These are phyloP conservation scores for Ooceraea biroi DNA, from an alignment of 1,140 invertebrate genomes.

Conservation along the genomic window DNA sequence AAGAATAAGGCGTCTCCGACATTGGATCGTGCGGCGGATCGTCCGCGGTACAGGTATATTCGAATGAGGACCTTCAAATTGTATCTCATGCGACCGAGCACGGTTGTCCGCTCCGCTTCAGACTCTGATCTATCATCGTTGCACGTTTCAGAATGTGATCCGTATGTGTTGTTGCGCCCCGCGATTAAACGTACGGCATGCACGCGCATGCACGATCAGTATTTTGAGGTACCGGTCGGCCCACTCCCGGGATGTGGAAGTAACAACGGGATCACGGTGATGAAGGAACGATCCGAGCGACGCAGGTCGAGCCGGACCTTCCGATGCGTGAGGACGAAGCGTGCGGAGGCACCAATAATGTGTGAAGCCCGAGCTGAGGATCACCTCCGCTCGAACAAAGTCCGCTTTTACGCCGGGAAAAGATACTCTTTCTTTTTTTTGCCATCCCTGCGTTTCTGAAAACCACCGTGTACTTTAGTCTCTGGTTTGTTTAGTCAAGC, in stretches of 20 bases:
- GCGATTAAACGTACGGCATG: neutral
- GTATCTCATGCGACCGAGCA: neutral
- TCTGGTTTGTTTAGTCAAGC: neutral
- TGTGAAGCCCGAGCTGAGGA: neutral
- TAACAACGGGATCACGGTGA: slow-evolving; percentile 4
- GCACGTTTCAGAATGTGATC: neutral
- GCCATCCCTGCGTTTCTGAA: neutral
- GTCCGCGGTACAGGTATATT: neutral
- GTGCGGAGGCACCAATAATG: neutral
- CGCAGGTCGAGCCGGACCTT: neutral
- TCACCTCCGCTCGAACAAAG: no score
- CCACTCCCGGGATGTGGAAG: neutral
- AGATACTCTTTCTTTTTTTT: neutral
- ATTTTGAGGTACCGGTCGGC: slow-evolving; percentile 60
- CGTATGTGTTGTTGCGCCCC: neutral
- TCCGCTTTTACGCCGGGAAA: neutral
- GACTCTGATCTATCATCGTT: slow-evolving; percentile 24
- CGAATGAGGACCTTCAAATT: slow-evolving; percentile 1
- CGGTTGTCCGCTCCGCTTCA: neutral
- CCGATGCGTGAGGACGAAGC: neutral
- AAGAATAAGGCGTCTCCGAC: no score
- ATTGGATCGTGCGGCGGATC: no score
- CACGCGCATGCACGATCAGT: slow-evolving; percentile 8
- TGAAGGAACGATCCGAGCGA: neutral
- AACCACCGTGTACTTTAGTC: neutral